A percentile compares a stretch with the other conserved stretches of the same genome.
These are phyloP conservation scores for Plecturocebus donacophilus DNA, from an alignment of 2,113 vertebrate species.

Conservation along the genomic window DNA sequence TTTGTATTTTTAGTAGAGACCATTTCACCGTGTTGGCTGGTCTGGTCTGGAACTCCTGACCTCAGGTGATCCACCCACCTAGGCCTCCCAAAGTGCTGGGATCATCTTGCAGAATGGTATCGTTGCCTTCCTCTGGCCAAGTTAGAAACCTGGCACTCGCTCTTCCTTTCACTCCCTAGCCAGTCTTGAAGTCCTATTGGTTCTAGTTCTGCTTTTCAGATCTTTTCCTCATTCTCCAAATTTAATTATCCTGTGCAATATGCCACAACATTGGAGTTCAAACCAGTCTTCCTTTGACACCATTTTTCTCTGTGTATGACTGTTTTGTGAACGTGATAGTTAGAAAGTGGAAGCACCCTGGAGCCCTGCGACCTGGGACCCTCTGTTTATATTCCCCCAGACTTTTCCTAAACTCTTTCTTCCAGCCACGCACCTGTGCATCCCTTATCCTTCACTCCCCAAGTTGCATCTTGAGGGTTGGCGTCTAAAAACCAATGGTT, in stretches of 20 bases:
- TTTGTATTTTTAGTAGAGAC: too few species aligned
- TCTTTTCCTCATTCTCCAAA: not conserved
- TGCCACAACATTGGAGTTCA: not conserved
- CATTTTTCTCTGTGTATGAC: not conserved
- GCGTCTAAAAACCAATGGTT: not conserved
- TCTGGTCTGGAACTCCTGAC: too few species aligned
- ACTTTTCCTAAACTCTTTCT: not conserved
- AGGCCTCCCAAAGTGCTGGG: too few species aligned
- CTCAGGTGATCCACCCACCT: too few species aligned
- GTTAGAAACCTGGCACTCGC: not conserved
- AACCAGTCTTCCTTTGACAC: not conserved
- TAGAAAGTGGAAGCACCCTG: not conserved
- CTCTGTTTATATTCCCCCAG: not conserved
- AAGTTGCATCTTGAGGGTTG: not conserved
- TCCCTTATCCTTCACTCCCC: not conserved
- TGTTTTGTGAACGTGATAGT: not conserved
- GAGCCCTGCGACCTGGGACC: not conserved
- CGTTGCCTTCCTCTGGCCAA: not conserved
- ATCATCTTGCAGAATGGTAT: not conserved
- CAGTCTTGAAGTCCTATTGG: rapidly evolving
- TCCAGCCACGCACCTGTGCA: not conserved
- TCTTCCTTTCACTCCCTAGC: not conserved
- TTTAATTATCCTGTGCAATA: not conserved
- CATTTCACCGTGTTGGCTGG: too few species aligned
- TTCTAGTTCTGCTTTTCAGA: not conserved